Percentiles rank a stretch among this genome's conserved stretches.
Conservation (phyloP, 92 coral and sea anemone species). For the Zoanthus gigantus region DNA sequence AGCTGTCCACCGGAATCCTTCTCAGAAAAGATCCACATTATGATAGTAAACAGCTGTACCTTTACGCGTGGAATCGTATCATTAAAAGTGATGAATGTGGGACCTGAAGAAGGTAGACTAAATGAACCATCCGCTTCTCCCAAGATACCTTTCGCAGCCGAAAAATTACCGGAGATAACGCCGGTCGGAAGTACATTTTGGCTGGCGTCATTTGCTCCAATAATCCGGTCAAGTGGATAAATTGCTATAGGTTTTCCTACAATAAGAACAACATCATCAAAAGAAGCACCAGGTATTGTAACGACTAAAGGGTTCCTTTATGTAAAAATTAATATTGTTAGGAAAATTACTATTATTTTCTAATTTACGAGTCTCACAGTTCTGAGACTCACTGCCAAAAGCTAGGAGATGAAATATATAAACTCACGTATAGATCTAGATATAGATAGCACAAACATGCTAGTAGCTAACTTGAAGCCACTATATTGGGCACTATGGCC, state of each 20-base stretch:
- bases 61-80: not conserved
- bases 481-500: too few relatives aligned
- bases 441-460: too few relatives aligned
- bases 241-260: conserved; percentile 22
- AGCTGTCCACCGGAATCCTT: conserved; percentile 16
- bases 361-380: too few relatives aligned
- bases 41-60: not conserved
- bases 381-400: too few relatives aligned
- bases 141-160: conserved; percentile 2
- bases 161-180: not conserved
- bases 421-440: too few relatives aligned
- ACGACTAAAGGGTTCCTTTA: too few relatives aligned
- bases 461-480: too few relatives aligned
- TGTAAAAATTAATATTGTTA: too few relatives aligned
- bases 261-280: too few relatives aligned
- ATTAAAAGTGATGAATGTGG: not conserved
- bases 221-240: conserved; percentile 7
- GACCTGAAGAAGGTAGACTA: not conserved
- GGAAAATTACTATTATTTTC: too few relatives aligned
- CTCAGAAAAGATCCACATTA: not conserved
- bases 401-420: too few relatives aligned
- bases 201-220: not conserved
- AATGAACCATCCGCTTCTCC: not conserved
- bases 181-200: conserved; percentile 13
- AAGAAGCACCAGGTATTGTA: too few relatives aligned